Evolutionary conservation across 2,113 vertebrate genomes (phyloP).

Genomic region (Phaetusa simplex): DNA sequence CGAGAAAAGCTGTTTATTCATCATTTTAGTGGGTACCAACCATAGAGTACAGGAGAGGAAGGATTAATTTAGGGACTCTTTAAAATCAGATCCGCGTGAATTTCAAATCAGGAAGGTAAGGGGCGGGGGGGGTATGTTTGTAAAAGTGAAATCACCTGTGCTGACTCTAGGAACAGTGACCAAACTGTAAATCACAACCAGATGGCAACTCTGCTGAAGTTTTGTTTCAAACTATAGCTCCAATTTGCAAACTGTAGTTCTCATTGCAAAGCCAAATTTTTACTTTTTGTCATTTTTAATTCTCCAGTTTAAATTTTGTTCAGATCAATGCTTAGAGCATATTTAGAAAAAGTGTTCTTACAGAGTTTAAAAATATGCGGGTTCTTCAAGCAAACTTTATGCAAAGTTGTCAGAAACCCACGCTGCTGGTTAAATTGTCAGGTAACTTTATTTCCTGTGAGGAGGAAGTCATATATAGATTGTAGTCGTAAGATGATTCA

Average conservation of each 20-base stretch:
- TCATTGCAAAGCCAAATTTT: background rate
- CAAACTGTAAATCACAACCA: background rate
- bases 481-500: conserved; percentile 53
- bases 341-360: conserved; percentile 19
- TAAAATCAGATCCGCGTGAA: background rate
- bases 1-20: background rate
- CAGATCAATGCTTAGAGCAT: background rate
- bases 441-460: conserved; percentile 53
- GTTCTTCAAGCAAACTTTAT: conserved; percentile 40
- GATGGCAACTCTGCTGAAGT: background rate
- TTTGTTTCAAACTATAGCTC: background rate
- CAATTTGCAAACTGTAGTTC: background rate
- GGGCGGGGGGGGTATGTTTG: too few relatives aligned
- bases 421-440: conserved; percentile 33
- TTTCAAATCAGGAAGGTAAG: background rate
- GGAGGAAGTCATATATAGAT: conserved; percentile 26
- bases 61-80: background rate
- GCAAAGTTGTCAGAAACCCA: conserved; percentile 29
- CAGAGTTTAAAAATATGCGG: conserved; percentile 10
- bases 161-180: background rate
- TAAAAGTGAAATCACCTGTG: background rate
- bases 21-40: background rate
- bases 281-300: background rate
- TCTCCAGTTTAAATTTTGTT: background rate
- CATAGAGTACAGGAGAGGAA: background rate